Evolutionary conservation across 1,140 invertebrate genomes (phyloP), one percentile per base, ranked within the genome.

Genomic region (Bombus consobrinus): DNA sequence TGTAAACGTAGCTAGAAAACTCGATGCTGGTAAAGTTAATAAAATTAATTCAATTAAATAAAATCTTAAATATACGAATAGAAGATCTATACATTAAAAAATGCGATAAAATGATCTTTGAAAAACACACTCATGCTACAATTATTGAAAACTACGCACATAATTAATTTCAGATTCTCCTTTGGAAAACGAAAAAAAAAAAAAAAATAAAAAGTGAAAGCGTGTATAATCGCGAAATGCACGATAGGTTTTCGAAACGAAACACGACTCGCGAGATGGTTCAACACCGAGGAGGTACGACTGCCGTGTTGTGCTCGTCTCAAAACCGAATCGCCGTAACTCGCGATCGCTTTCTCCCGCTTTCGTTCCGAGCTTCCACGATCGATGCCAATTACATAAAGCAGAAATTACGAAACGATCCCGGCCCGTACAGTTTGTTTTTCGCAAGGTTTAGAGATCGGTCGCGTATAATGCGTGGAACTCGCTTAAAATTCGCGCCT

Each of bases 381-480:
- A 74, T 81, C 78, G 66, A 47, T 32, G 69, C 73, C 32, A 76
- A 77, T 83, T 83, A 83, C 74, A 57, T 83, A 83, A 83, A 83
- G 18, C 73, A 69, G 62, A 69, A 83, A 83, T 83, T 83, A 83
- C 74, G 73, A 66, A 77, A 83, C 73, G 37, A 62, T 2, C n/a
- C 18, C 66, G 8, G 9, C 15, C 32, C 5, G 34, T n/a, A 10
- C 41, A 15, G 25, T 43, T 69, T 53, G 32, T 76, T 69, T 66
- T 62, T 83, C 62, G 43, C 41, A 41, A 18, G 28, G 32, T 77
- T 64, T n/a, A 25, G 3, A 41, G 41, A 10, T 5, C 43, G n/a
- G n/a, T 12, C 39, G 3, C 37, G n/a, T n/a, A 28, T 76, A 10
- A 34, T 32, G 62, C 37, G 37, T 15, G 59, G 25, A 83, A 77